Base-by-base conservation (phyloP, 2,113 vertebrate species). In the Atractosteus spatula region DNA sequence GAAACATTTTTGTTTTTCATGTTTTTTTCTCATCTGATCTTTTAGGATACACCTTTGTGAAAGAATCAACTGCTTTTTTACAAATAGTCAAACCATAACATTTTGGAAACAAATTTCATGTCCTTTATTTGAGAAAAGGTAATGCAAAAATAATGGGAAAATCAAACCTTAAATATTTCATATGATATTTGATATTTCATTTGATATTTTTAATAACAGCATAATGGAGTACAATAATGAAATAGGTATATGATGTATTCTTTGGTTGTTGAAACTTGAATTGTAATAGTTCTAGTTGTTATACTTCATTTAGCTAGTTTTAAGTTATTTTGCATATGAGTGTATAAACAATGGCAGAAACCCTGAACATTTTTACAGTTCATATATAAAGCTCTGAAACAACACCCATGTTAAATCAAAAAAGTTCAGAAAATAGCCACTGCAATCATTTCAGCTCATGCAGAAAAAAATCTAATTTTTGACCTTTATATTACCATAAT, bases 241-340 rank as follows among this genome's bases (percentile, higher is more conserved):
- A 88, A 89, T 88, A 85, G 76, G 80, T 78, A 56, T 61, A 79
- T 80, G 57, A 78, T 71, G 80, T 70, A 42, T 13, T 83, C 86
- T 90, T 90, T 89, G 86, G 86, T 88, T 85, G 78, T 81, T 79
- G 85, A 86, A 83, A 75, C 14, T 10, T 51, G 16, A 77, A 51
- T 51, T 71, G 71, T 47, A 16, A 68, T 2, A 57, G 74, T 14
- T 62, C 70, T 75, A 73, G 71, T 7, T 51, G 47, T 7, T 7
- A 51, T 51, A 5, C 47, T 51, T 5, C 47, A 51, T 10, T 7
- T 10, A 51, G 47, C 47, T 51, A 7, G 47, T 51, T 29, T 29
- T 51, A 51, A 10, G 47, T 7, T 51, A 51, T 7, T 51, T 10
- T 51, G 5, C 47, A 51, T 51, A 51, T 51, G 5, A 29, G 5